Percentiles rank a stretch among this genome's conserved stretches.
Evolutionary conservation across 1,140 invertebrate species (phyloP).

Genomic region (Pachypeltis micranthus): DNA sequence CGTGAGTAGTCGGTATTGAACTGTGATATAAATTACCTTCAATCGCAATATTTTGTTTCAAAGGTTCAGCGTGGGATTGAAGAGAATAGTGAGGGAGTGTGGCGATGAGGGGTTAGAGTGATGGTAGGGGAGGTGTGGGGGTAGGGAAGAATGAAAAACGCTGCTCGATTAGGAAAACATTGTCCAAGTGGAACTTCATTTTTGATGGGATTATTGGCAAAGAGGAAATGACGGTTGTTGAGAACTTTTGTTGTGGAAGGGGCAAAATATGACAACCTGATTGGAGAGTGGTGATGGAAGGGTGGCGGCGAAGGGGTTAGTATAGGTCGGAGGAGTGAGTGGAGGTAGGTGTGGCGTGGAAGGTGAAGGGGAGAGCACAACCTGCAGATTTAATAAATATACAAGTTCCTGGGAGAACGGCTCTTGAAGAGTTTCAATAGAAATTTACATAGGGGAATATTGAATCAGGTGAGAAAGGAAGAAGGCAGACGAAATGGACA

Average conservation of each 20-base stretch:
- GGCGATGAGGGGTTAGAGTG: not conserved
- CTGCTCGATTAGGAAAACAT: not conserved
- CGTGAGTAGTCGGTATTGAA: no score
- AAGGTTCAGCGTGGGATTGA: not conserved
- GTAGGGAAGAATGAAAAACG: not conserved
- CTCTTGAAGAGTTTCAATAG: slow-evolving; percentile 22
- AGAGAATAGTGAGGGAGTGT: not conserved
- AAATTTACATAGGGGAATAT: slow-evolving; percentile 21
- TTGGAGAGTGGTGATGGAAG: not conserved
- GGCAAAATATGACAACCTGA: not conserved
- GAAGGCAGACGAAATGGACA: not conserved
- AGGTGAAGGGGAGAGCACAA: not conserved
- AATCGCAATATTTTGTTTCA: not conserved
- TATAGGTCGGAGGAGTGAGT: not conserved
- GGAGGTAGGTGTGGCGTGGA: not conserved
- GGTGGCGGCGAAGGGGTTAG: not conserved
- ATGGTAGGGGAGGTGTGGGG: not conserved
- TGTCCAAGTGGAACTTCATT: not conserved
- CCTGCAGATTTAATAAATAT: slow-evolving; percentile 3
- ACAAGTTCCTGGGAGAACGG: slow-evolving; percentile 1
- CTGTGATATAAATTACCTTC: not conserved
- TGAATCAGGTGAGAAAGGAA: slow-evolving; percentile 17
- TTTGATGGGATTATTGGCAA: not conserved
- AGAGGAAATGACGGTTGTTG: not conserved
- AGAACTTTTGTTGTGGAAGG: not conserved